Conservation (phyloP, 1,140 invertebrate genomes). For the Atta texana region DNA sequence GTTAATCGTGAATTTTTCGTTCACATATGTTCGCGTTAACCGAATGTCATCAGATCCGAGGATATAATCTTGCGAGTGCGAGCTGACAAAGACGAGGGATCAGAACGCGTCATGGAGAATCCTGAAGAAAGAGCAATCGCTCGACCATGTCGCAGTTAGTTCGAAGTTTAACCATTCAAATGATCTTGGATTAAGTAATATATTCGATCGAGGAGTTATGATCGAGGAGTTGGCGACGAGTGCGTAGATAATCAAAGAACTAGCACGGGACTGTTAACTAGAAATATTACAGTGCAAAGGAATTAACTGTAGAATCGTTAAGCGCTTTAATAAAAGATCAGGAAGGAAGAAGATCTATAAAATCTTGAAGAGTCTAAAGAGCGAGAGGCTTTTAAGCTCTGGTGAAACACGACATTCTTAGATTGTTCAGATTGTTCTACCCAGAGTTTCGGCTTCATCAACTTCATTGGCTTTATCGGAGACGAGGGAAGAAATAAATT, state of each 20-base stretch:
- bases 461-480: slow-evolving; percentile 48
- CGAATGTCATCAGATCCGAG: background rate
- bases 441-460: background rate
- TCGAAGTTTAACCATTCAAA: background rate
- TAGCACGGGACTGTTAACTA: background rate
- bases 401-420: background rate
- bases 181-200: background rate
- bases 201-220: background rate
- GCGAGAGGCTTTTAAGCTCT: background rate
- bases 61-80: background rate
- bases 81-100: background rate
- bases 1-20: background rate
- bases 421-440: background rate
- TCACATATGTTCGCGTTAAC: background rate
- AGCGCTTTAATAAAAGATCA: background rate
- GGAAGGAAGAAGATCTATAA: background rate
- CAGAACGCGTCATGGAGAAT: slow-evolving; percentile 8
- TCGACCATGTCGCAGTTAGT: background rate
- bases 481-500: slow-evolving; percentile 58
- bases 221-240: background rate
- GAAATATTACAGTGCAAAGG: background rate
- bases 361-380: background rate
- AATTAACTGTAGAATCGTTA: background rate
- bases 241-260: background rate
- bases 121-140: background rate